These are phyloP conservation scores for Pygmarrhopalites habei DNA, from an alignment of 1,140 invertebrate genomes.

Conservation along the genomic window DNA sequence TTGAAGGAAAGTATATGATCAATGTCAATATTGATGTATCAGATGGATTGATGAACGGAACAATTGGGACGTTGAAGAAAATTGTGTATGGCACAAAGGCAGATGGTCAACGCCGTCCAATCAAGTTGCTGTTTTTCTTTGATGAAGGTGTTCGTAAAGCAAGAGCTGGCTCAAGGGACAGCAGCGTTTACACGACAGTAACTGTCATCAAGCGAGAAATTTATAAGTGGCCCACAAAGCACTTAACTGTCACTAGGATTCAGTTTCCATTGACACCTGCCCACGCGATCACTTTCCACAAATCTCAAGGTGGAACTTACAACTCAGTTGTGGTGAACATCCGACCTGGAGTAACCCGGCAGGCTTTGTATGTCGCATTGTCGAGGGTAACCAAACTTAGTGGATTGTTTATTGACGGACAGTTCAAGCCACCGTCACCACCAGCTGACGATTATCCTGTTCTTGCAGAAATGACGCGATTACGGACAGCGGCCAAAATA, in stretches of 20 bases:
- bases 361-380: slow-evolving; percentile 16
- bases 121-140: neutral
- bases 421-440: slow-evolving; percentile 3
- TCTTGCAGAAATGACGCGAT: neutral
- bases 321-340: neutral
- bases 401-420: slow-evolving; percentile 19
- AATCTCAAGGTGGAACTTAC: slow-evolving; percentile 19
- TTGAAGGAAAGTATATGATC: slow-evolving; percentile 42
- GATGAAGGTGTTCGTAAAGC: neutral
- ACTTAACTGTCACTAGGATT: neutral
- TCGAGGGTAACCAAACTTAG: slow-evolving; percentile 3
- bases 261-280: slow-evolving; percentile 24
- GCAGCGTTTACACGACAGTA: neutral
- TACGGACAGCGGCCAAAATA: neutral
- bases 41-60: slow-evolving; percentile 43
- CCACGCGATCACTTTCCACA: slow-evolving; percentile 21
- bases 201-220: neutral
- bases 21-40: slow-evolving; percentile 40
- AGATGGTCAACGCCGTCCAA: no score
- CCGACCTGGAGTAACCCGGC: neutral
- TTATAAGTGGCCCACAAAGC: neutral
- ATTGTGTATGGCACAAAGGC: slow-evolving; percentile 28
- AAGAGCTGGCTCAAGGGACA: neutral
- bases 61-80: slow-evolving; percentile 39
- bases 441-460: neutral